These are phyloP conservation scores for Odocoileus virginianus DNA, from an alignment of 2,113 vertebrate genomes.

Conservation along the genomic window DNA sequence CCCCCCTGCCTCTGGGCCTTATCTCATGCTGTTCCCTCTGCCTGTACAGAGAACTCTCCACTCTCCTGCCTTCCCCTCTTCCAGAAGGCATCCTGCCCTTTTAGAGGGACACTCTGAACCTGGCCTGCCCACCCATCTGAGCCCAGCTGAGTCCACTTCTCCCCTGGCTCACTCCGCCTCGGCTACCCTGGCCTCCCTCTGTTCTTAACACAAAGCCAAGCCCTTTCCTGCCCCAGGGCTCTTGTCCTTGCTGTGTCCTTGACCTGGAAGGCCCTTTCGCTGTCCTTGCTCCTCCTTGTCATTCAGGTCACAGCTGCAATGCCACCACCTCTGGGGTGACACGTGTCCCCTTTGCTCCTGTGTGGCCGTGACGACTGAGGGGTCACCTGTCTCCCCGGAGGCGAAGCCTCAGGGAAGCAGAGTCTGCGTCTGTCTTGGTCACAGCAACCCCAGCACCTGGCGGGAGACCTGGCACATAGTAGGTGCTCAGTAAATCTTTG, in stretches of 20 bases:
- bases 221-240: background rate
- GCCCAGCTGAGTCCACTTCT: background rate
- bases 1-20: background rate
- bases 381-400: background rate
- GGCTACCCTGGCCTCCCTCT: background rate
- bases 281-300: background rate
- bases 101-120: background rate
- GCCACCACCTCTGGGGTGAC: background rate
- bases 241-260: background rate
- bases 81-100: background rate
- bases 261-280: background rate
- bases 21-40: background rate
- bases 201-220: background rate
- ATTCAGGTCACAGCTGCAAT: background rate
- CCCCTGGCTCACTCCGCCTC: background rate
- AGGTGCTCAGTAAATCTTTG: background rate
- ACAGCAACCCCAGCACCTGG: background rate
- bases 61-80: too few species aligned
- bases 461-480: background rate
- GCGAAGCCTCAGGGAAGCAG: background rate
- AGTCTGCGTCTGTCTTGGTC: background rate
- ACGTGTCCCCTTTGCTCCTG: background rate
- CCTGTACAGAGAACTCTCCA: background rate
- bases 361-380: accelerated
- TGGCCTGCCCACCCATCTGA: background rate